A percentile compares a stretch with the other conserved stretches of the same genome.
phyloP scores from a whole-genome alignment of 2,888 invertebrate species.

The Caenorhabditis auriculariae region DNA sequence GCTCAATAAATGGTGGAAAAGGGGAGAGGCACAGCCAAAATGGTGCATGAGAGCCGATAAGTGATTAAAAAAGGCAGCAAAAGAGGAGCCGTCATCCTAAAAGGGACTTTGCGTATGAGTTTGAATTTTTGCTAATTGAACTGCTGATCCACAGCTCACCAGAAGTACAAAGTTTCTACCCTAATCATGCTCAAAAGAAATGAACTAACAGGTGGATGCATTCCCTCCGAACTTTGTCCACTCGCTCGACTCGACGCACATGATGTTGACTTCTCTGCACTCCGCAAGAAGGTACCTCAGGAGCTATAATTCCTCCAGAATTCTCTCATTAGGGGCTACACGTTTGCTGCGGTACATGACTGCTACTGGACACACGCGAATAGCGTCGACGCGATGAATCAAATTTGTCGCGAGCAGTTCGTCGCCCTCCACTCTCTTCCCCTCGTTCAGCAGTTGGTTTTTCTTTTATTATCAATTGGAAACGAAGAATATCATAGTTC shows the following conservation, averaged over 20 bases:
- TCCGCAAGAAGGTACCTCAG: constrained; percentile 71
- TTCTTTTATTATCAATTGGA: too few relatives aligned
- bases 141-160: too few relatives aligned
- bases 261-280: constrained; percentile 95
- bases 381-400: constrained; percentile 83
- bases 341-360: constrained; percentile 96
- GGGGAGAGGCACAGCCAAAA: too few relatives aligned
- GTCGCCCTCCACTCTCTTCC: constrained; percentile 91
- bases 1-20: too few relatives aligned
- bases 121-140: too few relatives aligned
- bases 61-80: too few relatives aligned
- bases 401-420: constrained; percentile 95
- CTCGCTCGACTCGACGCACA: constrained; percentile 95
- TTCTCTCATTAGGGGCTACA: constrained; percentile 71
- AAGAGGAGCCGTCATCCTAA: too few relatives aligned
- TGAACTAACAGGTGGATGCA: constrained; percentile 73
- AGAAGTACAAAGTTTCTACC: too few relatives aligned
- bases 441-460: constrained; percentile 76
- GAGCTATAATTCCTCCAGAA: not conserved
- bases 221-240: constrained; percentile 99
- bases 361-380: constrained; percentile 98
- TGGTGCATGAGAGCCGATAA: too few relatives aligned
- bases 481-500: too few relatives aligned
- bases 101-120: too few relatives aligned
- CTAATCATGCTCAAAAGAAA: too few relatives aligned